These are phyloP conservation scores for Arizona elegans DNA, from an alignment of 2,113 vertebrate species.

Conservation along the genomic window DNA sequence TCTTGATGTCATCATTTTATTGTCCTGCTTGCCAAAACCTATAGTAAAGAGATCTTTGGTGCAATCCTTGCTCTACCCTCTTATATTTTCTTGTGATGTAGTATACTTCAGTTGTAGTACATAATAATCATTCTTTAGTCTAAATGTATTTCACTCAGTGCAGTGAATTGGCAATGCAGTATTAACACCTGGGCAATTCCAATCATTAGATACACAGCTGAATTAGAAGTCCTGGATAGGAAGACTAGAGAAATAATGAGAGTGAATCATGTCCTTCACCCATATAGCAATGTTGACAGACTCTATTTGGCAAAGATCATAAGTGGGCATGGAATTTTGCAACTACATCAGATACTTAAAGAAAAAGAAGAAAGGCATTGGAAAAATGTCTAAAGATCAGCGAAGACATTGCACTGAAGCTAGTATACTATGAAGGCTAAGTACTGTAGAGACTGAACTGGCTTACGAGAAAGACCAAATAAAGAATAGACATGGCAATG, in stretches of 20 bases:
- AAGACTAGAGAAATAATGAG: background rate
- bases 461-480: background rate
- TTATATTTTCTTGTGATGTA: background rate
- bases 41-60: background rate
- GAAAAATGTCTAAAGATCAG: background rate
- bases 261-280: background rate
- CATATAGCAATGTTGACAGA: background rate
- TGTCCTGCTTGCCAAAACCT: background rate
- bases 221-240: background rate
- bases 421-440: background rate
- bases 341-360: background rate
- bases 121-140: background rate
- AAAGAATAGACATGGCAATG: background rate
- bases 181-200: background rate
- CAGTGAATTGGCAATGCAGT: background rate
- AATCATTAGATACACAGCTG: background rate
- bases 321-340: background rate
- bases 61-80: background rate
- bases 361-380: background rate
- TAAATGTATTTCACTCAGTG: background rate
- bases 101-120: background rate
- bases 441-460: background rate
- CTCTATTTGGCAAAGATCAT: background rate
- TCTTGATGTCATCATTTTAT: background rate
- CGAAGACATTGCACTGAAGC: background rate